These are phyloP conservation scores for Stenopsyche tienmushanensis DNA, from an alignment of 1,140 invertebrate species.

Conservation along the genomic window DNA sequence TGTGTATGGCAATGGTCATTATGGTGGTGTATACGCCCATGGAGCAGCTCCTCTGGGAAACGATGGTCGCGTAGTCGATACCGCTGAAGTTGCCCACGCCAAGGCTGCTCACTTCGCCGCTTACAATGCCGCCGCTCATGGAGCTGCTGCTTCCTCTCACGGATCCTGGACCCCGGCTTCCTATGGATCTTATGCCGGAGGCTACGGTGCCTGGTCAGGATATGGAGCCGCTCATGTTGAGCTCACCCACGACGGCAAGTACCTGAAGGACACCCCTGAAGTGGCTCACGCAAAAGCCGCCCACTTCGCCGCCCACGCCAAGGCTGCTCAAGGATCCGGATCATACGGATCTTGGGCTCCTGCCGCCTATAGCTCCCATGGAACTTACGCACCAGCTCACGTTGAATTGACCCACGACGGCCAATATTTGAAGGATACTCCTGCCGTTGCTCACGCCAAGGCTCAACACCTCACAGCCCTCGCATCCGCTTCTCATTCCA, in stretches of 20 bases:
- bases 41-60: constrained; percentile 38
- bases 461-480: constrained; percentile 51
- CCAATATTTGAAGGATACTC: constrained; percentile 45
- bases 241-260: constrained; percentile 18
- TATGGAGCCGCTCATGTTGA: constrained; percentile 5
- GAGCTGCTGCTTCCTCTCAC: not conserved
- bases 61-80: constrained; percentile 46
- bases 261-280: constrained; percentile 23
- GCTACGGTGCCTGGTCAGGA: not conserved
- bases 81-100: constrained; percentile 35
- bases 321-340: constrained; percentile 7
- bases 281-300: constrained; percentile 14
- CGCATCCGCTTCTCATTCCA: constrained; percentile 41
- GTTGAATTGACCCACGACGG: constrained; percentile 48
- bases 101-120: not conserved
- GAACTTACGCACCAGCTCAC: not conserved
- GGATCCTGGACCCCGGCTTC: constrained; percentile 18
- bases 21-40: constrained; percentile 4
- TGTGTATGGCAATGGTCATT: not conserved
- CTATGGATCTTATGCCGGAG: constrained; percentile 24
- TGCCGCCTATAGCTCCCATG: constrained; percentile 1
- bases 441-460: constrained; percentile 48
- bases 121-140: not conserved
- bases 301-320: constrained; percentile 23
- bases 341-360: not conserved